Evolutionary conservation across 2,113 vertebrate genomes (phyloP), one percentile per base, ranked within the genome.

Genomic region (Pygoscelis antarcticus): DNA sequence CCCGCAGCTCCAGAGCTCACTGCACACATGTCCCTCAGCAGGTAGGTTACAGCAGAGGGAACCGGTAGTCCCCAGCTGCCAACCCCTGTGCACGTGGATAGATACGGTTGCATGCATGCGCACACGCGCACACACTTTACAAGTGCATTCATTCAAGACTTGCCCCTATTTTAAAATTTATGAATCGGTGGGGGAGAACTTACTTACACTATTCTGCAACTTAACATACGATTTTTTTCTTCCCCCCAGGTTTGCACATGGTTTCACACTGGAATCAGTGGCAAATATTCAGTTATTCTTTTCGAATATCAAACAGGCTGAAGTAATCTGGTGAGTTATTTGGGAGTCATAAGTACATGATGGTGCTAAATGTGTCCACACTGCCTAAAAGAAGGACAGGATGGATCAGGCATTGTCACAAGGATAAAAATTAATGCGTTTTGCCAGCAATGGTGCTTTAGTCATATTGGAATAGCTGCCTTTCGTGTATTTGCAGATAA

Each of bases 321-420:
- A 95, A 96, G 42, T 74, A 96, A 94, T 93, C 51, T 42, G 20
- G 55, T 29, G 90, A 83, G 64, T 84, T 96, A 80, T 55, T 61
- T 72, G 78, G 94, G 96, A 96, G 68, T 96, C 96, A 94, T 22
- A 52, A 92, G 34, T 65, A 52, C 47, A 68, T 3, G 17, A 44
- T 54, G 86, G 88, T 96, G 92, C 89, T 96, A 94, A 94, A 95
- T 84, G 87, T 90, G 82, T 62, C 90, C 94, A 21, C 47, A 49
- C 42, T 16, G 87, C 93, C 96, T 89, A 3, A 78, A 89, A 97
- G 96, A 70, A 96, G 90, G 75, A 47, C 52, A 83, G 68, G 74
- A 82, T 0, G 36, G 91, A 81, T 95, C 65, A 94, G 92, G 83
- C 60, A 7, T 32, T 79, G 72, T 94, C 94, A 95, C 23, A 66